Evolutionary conservation across 2,797 vertebrate species (phyloP), one percentile per base, ranked within the genome.

Genomic region (Mus caroli): DNA sequence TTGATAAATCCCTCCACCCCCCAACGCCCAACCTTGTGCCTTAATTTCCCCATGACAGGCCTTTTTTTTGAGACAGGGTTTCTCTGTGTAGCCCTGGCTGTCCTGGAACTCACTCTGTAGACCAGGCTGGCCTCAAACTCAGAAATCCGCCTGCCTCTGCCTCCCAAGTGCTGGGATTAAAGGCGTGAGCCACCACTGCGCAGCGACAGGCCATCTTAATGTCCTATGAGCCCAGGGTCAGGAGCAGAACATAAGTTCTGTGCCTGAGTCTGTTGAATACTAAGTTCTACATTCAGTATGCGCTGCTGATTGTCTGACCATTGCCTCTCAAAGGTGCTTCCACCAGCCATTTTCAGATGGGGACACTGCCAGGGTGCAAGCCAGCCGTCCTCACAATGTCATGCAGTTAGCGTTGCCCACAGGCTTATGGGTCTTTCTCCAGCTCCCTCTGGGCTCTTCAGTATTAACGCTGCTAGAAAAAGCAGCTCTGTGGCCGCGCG

Each of bases 21-120:
- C 24, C 22, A 0, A 0, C 10, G 37, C 9, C 31, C 17, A 22
- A 11, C 50, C 54, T 2, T 0, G 6, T 52, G 54, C 28, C 50
- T 43, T 20, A 0, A 17, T 58, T 73, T 37, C 43, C 12, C 56
- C 0, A 14, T 22, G 37, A 28, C 0, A 46, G 46, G 46, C 46
- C 46, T 7, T 46, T 9, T 46, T 46, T 46, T 46, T 43, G 46
- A 46, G 46, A 50, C 50, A 50, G 9, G 50, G 50, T 50, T 50
- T 50, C 50, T 50, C 50, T 50, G 50, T 50, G 9, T 50, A 50
- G 50, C 10, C 50, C 50, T 50, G 50, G 50, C 50, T 50, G 50
- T 50, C 50, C 50, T 50, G 50, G 50, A 50, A 50, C 50, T 50
- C 46, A 50, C 50, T 50, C 10, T 50, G 50, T 50, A 50, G 50